A percentile compares a stretch with the other conserved stretches of the same genome.
Conservation (phyloP, 1,140 invertebrate genomes). For the Drosophila micromelanica region DNA sequence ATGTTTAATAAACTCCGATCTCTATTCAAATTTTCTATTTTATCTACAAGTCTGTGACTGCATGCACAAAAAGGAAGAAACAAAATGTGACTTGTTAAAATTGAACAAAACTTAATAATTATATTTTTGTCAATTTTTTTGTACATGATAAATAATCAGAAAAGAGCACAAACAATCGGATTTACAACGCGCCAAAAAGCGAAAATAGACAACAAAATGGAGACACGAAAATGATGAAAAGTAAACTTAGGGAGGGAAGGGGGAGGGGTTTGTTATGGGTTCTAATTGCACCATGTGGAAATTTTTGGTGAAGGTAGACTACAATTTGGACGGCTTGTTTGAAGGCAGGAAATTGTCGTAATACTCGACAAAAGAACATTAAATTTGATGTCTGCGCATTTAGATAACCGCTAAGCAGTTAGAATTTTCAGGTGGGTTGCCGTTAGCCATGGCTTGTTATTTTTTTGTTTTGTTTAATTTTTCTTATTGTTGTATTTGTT, state of each 20-base stretch:
- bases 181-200: conserved; percentile 33
- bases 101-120: conserved; percentile 21
- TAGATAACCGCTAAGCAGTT: conserved; percentile 44
- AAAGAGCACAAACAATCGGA: conserved; percentile 24
- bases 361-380: conserved; percentile 32
- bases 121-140: not conserved
- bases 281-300: conserved; percentile 29
- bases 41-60: conserved; percentile 1
- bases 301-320: not conserved
- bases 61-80: not conserved
- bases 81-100: conserved; percentile 20
- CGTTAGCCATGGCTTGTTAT: conserved; percentile 20
- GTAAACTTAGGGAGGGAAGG: not conserved
- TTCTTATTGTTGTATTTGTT: not conserved
- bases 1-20: no score
- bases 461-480: not conserved
- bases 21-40: not conserved
- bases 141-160: conserved; percentile 7
- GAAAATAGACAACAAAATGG: conserved; percentile 27
- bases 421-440: conserved; percentile 14
- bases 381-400: conserved; percentile 31
- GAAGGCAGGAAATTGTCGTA: conserved; percentile 37
- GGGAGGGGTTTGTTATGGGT: not conserved
- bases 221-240: conserved; percentile 19
- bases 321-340: conserved; percentile 36